Evolutionary conservation across 1,140 invertebrate genomes (phyloP), one percentile per base, ranked within the genome.

Genomic region (Pogonomyrmex californicus): DNA sequence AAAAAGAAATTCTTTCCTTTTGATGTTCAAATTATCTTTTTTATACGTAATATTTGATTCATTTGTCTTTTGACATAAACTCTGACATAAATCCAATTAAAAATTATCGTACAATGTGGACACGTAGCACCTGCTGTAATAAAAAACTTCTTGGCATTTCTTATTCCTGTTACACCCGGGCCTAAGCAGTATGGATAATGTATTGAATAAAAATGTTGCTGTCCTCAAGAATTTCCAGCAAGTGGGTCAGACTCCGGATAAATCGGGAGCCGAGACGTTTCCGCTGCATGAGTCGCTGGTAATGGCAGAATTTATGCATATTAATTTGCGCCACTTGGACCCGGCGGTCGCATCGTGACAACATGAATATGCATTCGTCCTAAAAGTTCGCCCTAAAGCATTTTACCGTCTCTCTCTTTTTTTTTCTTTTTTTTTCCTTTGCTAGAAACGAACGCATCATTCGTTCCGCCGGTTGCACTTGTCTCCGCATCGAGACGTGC

Each of bases 311-410:
- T 90, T 88, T 91, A 93, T 94, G 93, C 92, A 94, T 93, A 94
- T 93, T 93, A 93, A 94, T 93, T 88, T 85, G 56, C 86, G 68
- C 86, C 79, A 85, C 90, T 78, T 66, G 87, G 83, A 49, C 49
- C 63, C 38, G 65, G 62, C 68, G 77, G 68, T 47, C 58, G 78
- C 85, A 62, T 90, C 88, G 78, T 82, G 12, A 73, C 73, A 79
- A 83, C 86, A 91, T 92, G 92, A 93, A 93, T 93, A 92, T 93
- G 91, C 86, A 93, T 93, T 81, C 12, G 70, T n/a, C 70, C 85
- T 87, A 90, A 92, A 93, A 78, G 92, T 91, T 83, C 33, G 65
- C 12, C 41, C 65, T 68, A 47, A 68, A 68, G 36, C 62, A 79
- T 79, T 79, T 66, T 54, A 17, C 44, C 17, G 51, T 54, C 36